Base-by-base conservation (phyloP, 2,113 vertebrate species). In the Limanda limanda region DNA sequence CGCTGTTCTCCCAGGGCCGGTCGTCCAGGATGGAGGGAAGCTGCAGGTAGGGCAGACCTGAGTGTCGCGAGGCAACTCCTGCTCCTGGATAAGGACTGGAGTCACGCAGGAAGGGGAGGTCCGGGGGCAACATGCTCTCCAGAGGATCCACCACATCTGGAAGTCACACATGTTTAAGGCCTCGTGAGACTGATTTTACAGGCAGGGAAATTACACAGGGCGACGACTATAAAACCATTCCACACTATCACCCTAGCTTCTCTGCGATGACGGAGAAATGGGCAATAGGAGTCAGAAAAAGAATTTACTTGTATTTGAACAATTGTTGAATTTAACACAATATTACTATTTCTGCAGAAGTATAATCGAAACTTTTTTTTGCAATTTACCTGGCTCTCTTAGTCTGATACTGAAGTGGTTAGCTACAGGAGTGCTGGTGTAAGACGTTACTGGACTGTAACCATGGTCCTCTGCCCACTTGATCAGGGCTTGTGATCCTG, bases 351-450 rank as follows among this genome's bases (percentile, higher is more conserved):
- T 61, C 18, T 48, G 20, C 14, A 13, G 3, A 18, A 65, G 7
- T 14, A 21, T 3, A 21, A 61, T 15, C 31, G 0, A 25, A 27
- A 21, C 8, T 5, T 21, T 68, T 70, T 68, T 70, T 17, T 73
- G 56, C 12, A 17, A 45, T 85, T 92, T 93, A 98, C 97, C 97
- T 88, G 81, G 89, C 84, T 96, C 94, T 92, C 95, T 92, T 51
- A 99, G 94, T 8, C 90, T 90, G 74, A 99, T 89, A 62, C 94
- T 95, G 88, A 99, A 98, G 86, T 95, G 93, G 88, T 98, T 98
- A 10, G 98, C 97, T 76, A 97, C 88, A 1, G 95, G 93, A 13
- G 96, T 97, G 92, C 88, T 91, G 54, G 97, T 99, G 86, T 97
- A 99, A 35, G 97, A 97, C 3, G 95, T 97, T 72, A 97, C 93